Percentiles rank a stretch among this genome's conserved stretches.
These are phyloP conservation scores for Hippoglossus hippoglossus DNA, from an alignment of 2,797 vertebrate genomes.

Conservation along the genomic window DNA sequence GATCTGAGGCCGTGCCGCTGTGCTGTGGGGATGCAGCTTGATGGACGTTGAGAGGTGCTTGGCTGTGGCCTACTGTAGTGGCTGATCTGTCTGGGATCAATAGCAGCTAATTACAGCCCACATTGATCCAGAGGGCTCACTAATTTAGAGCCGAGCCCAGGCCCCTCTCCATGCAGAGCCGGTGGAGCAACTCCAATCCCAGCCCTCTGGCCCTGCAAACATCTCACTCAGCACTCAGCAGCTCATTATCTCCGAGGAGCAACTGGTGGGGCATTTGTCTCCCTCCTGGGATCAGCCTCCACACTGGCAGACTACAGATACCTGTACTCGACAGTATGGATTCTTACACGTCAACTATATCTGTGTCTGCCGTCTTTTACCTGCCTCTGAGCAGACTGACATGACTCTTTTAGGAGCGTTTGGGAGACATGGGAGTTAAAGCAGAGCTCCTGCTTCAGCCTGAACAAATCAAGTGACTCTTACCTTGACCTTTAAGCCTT, in stretches of 20 bases:
- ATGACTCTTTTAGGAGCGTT: neutral
- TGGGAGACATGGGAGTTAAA: neutral
- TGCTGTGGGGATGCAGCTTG: constrained; percentile 69
- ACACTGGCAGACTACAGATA: constrained; percentile 33
- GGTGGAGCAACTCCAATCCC: constrained; percentile 75
- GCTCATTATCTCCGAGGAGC: constrained; percentile 78
- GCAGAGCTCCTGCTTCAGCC: neutral
- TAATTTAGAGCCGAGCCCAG: constrained; percentile 80
- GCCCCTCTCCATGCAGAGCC: constrained; percentile 62
- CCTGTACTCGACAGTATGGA: constrained; percentile 46
- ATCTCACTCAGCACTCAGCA: constrained; percentile 78
- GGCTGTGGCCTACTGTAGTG: constrained; percentile 80
- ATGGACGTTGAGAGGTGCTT: constrained; percentile 78
- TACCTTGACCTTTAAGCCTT: neutral
- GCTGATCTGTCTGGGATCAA: constrained; percentile 83
- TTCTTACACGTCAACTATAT: constrained; percentile 43
- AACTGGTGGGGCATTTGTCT: constrained; percentile 68
- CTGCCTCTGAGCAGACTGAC: neutral
- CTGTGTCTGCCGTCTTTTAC: constrained; percentile 11
- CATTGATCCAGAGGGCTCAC: constrained; percentile 82
- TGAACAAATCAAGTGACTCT: neutral
- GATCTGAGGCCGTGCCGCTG: constrained; percentile 67
- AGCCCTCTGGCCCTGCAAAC: constrained; percentile 72
- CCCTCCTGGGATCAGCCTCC: constrained; percentile 55
- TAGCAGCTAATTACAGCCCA: constrained; percentile 85